A percentile compares a stretch with the other conserved stretches of the same genome.
phyloP scores from a whole-genome alignment of 2,888 invertebrate species.

The Hofmannophila pseudospretella region DNA sequence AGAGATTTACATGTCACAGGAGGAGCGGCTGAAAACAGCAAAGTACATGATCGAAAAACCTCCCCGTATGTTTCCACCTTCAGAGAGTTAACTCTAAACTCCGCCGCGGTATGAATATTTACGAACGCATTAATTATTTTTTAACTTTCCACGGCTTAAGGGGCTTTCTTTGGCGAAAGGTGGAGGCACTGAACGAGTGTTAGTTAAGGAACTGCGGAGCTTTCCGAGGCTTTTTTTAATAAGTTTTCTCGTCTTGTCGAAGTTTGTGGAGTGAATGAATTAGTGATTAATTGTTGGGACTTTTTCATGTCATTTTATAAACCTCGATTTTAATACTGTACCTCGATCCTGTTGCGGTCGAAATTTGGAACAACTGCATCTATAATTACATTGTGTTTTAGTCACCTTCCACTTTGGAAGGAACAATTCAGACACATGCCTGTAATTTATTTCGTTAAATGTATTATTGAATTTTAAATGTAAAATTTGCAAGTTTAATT shows the following conservation, averaged over 20 bases:
- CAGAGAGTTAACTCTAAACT: slow-evolving; percentile 69
- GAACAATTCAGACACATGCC: too few relatives aligned
- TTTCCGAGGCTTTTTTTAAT: slow-evolving; percentile 9
- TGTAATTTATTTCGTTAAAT: too few relatives aligned
- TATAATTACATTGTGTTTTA: too few relatives aligned
- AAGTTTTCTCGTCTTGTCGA: slow-evolving; percentile 6
- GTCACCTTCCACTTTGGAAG: too few relatives aligned
- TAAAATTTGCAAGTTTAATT: too few relatives aligned
- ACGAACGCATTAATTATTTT: slow-evolving; percentile 80
- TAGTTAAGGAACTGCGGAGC: slow-evolving; percentile 9
- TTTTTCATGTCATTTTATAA: neutral
- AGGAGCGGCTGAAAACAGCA: too few relatives aligned
- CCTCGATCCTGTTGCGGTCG: too few relatives aligned
- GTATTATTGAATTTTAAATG: too few relatives aligned
- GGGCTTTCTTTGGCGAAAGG: slow-evolving; percentile 62
- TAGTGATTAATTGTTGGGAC: neutral
- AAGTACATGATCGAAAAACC: neutral
- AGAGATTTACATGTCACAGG: too few relatives aligned
- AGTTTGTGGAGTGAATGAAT: slow-evolving; percentile 4
- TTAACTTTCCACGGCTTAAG: slow-evolving; percentile 74
- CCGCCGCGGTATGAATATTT: slow-evolving; percentile 77
- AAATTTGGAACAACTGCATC: too few relatives aligned
- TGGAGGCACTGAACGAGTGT: slow-evolving; percentile 53
- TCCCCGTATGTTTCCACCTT: slow-evolving; percentile 26
- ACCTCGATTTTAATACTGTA: too few relatives aligned